phyloP scores from a whole-genome alignment of 1,140 invertebrate species.

The Phortica variegata region DNA sequence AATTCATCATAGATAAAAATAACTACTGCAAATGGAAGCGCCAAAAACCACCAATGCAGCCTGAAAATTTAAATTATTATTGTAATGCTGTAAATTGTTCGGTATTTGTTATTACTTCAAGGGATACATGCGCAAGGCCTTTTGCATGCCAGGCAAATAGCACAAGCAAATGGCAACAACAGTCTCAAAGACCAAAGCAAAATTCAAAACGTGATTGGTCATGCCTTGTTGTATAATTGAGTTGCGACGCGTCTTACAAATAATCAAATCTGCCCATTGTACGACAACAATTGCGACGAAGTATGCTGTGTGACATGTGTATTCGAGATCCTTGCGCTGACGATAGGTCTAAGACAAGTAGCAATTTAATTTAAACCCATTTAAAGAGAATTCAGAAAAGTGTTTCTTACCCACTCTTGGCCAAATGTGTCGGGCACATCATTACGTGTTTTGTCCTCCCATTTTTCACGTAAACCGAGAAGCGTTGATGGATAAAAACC shows the following conservation, averaged over 20 bases:
- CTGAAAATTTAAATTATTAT: slow-evolving; percentile 1
- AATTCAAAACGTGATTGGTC: slow-evolving; percentile 74
- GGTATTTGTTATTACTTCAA: slow-evolving; percentile 56
- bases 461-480: slow-evolving; percentile 86
- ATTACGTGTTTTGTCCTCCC: slow-evolving; percentile 93
- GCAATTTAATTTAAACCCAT: neutral
- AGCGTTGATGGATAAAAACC: slow-evolving; percentile 84
- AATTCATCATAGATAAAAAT: slow-evolving; percentile 77
- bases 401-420: slow-evolving; percentile 90
- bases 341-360: slow-evolving; percentile 61
- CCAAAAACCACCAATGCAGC: slow-evolving; percentile 57
- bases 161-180: slow-evolving; percentile 68
- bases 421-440: slow-evolving; percentile 94
- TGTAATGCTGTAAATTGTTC: neutral
- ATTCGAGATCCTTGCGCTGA: slow-evolving; percentile 76
- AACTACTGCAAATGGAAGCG: slow-evolving; percentile 73
- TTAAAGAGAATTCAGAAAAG: slow-evolving; percentile 60
- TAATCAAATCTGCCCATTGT: slow-evolving; percentile 77
- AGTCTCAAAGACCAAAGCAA: slow-evolving; percentile 75
- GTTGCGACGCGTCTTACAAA: slow-evolving; percentile 81
- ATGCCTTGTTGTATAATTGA: slow-evolving; percentile 80
- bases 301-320: slow-evolving; percentile 65
- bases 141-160: slow-evolving; percentile 73
- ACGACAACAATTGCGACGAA: slow-evolving; percentile 72
- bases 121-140: slow-evolving; percentile 23